Conservation (phyloP, 1,140 invertebrate species). For the Drosophila tropicalis region DNA sequence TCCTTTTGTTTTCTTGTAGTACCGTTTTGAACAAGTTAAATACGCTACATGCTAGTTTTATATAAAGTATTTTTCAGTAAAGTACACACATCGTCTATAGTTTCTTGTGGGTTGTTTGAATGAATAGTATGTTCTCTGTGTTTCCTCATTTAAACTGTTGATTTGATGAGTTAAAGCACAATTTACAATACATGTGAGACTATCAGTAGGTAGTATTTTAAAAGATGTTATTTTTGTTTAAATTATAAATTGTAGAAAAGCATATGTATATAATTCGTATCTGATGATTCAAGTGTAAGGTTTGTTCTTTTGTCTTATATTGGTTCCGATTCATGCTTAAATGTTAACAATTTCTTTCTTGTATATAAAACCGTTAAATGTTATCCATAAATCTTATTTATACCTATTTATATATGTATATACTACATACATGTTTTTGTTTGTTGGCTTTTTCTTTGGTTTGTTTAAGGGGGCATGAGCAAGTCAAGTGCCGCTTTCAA, state of each 20-base stretch:
- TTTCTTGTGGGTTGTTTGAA: constrained; percentile 27
- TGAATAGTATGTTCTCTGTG: constrained; percentile 17
- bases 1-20: constrained; percentile 38
- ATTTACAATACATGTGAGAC: constrained; percentile 20
- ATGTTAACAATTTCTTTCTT: constrained; percentile 71
- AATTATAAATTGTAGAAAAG: constrained; percentile 49
- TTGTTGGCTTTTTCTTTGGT: constrained; percentile 30
- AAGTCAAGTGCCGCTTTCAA: constrained; percentile 41
- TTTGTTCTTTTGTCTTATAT: constrained; percentile 64
- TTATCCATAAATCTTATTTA: constrained; percentile 61
- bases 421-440: constrained; percentile 49
- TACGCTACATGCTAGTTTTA: constrained; percentile 60
- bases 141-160: constrained; percentile 25
- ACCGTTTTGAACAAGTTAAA: constrained; percentile 53
- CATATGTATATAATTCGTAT: constrained; percentile 73
- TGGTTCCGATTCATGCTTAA: constrained; percentile 79
- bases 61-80: constrained; percentile 73
- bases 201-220: constrained; percentile 10
- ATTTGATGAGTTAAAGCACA: constrained; percentile 32
- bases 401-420: constrained; percentile 52
- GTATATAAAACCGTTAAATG: constrained; percentile 72
- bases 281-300: constrained; percentile 65
- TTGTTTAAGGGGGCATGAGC: constrained; percentile 40
- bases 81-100: constrained; percentile 69
- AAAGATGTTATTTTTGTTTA: constrained; percentile 26